Evolutionary conservation across 2,113 vertebrate genomes (phyloP).

Genomic region (Ophiodon elongatus): DNA sequence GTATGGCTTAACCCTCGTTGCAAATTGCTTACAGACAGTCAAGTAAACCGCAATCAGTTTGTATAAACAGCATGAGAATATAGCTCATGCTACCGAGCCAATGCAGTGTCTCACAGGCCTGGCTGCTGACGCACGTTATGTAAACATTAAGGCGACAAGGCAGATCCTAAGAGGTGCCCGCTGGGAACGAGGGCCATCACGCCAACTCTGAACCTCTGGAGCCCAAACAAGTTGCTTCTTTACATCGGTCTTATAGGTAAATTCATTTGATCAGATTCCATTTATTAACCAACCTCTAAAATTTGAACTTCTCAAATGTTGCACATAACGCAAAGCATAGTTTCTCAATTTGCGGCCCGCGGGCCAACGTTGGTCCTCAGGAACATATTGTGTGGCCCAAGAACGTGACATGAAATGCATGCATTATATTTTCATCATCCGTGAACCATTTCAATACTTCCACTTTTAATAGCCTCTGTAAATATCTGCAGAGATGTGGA

Average conservation of each 20-base stretch:
- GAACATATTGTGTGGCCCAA: background rate
- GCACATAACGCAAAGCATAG: background rate
- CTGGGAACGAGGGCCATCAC: conserved; percentile 39
- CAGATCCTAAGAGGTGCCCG: conserved; percentile 63
- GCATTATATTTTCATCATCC: background rate
- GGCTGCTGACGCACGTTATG: conserved; percentile 68
- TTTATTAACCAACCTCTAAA: background rate
- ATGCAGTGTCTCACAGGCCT: conserved; percentile 62
- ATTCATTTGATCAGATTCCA: background rate
- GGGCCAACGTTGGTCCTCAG: background rate
- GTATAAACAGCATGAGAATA: conserved; percentile 69
- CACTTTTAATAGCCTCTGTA: background rate
- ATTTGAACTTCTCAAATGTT: background rate
- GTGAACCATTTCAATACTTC: background rate
- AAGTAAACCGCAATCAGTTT: conserved; percentile 72
- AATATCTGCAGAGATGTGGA: background rate
- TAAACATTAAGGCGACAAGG: conserved; percentile 62
- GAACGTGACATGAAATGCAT: background rate
- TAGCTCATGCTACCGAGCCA: conserved; percentile 62
- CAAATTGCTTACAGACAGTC: conserved; percentile 73
- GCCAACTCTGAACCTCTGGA: conserved; percentile 36
- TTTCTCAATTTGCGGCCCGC: background rate
- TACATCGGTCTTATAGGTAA: background rate
- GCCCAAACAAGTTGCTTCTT: conserved; percentile 27
- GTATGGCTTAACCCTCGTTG: conserved; percentile 44